Percentiles rank a stretch among this genome's conserved stretches.
Conservation (phyloP, 2,888 invertebrate species). For the Epicampocera succincta region DNA sequence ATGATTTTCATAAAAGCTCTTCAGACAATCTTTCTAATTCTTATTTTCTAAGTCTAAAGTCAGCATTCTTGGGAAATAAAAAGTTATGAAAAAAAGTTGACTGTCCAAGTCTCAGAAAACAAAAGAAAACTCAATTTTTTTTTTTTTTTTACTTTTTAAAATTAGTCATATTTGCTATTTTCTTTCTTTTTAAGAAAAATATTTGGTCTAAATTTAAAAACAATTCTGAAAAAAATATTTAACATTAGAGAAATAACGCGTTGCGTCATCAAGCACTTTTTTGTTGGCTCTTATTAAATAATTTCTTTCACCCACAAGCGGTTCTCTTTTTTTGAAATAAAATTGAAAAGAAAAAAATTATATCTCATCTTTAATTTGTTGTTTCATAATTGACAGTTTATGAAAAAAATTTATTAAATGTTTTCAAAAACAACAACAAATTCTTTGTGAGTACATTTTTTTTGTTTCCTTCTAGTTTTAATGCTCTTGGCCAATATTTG, state of each 20-base stretch:
- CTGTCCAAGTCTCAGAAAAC: too few relatives aligned
- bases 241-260: background rate
- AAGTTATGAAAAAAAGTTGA: too few relatives aligned
- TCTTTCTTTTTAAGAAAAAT: background rate
- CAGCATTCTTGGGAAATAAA: too few relatives aligned
- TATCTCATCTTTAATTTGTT: slow-evolving; percentile 4
- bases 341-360: background rate
- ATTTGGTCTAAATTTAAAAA: slow-evolving; percentile 1
- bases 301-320: background rate
- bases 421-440: too few relatives aligned
- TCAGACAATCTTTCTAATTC: too few relatives aligned
- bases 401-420: slow-evolving; percentile 1
- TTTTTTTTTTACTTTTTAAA: background rate
- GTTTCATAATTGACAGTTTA: slow-evolving; percentile 20
- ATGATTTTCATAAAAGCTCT: too few relatives aligned
- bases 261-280: background rate
- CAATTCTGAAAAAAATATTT: background rate
- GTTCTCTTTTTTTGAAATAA: background rate
- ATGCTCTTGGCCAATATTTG: slow-evolving; percentile 57
- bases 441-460: background rate
- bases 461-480: slow-evolving; percentile 1
- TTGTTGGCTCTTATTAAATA: background rate
- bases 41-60: too few relatives aligned
- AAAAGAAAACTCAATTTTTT: too few relatives aligned
- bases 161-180: background rate